These are phyloP conservation scores for Cabera pusaria DNA, from an alignment of 2,888 invertebrate genomes.

Conservation along the genomic window DNA sequence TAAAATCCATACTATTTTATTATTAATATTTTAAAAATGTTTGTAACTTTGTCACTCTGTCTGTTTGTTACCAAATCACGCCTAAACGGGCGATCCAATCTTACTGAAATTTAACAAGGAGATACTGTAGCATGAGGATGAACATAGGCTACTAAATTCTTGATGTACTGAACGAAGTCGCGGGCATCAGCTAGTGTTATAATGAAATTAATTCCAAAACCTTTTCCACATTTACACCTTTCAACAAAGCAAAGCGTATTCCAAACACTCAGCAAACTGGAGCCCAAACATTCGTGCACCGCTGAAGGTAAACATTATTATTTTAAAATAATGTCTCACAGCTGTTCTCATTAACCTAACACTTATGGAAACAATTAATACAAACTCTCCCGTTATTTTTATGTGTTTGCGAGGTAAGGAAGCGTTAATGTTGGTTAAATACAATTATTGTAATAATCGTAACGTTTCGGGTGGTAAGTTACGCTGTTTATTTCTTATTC, in stretches of 20 bases:
- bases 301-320: conserved; percentile 47
- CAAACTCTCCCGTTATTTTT: conserved; percentile 27
- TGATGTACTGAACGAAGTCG: too few relatives aligned
- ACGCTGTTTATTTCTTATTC: conserved; percentile 21
- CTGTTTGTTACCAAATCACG: too few relatives aligned
- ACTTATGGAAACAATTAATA: conserved; percentile 29
- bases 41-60: too few relatives aligned
- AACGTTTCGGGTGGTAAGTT: conserved; percentile 2
- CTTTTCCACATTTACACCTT: conserved; percentile 8
- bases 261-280: conserved; percentile 38
- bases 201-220: not conserved
- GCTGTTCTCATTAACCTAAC: conserved; percentile 36
- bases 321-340: conserved; percentile 51
- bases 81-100: too few relatives aligned
- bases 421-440: conserved; percentile 9
- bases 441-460: conserved; percentile 9
- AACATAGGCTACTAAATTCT: too few relatives aligned
- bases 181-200: too few relatives aligned
- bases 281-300: conserved; percentile 38
- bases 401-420: conserved; percentile 30
- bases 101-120: too few relatives aligned
- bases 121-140: too few relatives aligned
- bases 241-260: conserved; percentile 25
- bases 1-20: too few relatives aligned
- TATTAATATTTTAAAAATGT: too few relatives aligned